Evolutionary conservation across 2,888 invertebrate genomes (phyloP), one percentile per base, ranked within the genome.

Genomic region (Pachydiplax longipennis): DNA sequence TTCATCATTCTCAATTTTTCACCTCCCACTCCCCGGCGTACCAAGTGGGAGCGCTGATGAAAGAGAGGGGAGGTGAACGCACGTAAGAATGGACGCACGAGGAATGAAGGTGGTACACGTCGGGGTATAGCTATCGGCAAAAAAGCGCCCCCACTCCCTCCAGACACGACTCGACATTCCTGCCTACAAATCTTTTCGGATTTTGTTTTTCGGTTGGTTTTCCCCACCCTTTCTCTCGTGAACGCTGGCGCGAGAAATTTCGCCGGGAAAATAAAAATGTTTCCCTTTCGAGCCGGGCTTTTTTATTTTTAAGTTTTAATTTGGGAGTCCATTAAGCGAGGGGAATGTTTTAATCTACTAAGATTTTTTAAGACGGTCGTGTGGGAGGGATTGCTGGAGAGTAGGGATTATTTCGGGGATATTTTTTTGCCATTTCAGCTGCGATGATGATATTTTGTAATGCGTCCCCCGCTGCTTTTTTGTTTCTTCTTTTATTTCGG

Each of bases 341-440:
- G 65, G 87, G 87, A 87, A 87, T 87, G 87, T 87, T 87, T 87
- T 87, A 87, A 87, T 87, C 87, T 87, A 22, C 87, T 87, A 87
- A 87, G 87, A 61, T 61, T 87, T 40, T 40, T 83, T 53, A 35
- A 25, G 48, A 31, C 58, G 58, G 35, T 87, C 37, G 61, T 58
- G 61, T n/a, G 73, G 82, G 44, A 25, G 13, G 37, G 65, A 44
- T 44, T 44, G 44, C 31, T 31, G 58, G 58, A 35, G 58, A 35
- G 83, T 10, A 58, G 35, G 83, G 83, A 87, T 87, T 87, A 87
- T 87, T 87, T 65, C 65, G 35, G 87, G 87, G 31, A 58, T 83
- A 58, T 53, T 58, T 58, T 83, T 53, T 35, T 37, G 58, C 35
- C 61, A 25, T 83, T 87, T 87, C 87, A 37, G 87, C n/a, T 37